These are phyloP conservation scores for Boloria selene DNA, from an alignment of 2,888 invertebrate genomes.

Conservation along the genomic window DNA sequence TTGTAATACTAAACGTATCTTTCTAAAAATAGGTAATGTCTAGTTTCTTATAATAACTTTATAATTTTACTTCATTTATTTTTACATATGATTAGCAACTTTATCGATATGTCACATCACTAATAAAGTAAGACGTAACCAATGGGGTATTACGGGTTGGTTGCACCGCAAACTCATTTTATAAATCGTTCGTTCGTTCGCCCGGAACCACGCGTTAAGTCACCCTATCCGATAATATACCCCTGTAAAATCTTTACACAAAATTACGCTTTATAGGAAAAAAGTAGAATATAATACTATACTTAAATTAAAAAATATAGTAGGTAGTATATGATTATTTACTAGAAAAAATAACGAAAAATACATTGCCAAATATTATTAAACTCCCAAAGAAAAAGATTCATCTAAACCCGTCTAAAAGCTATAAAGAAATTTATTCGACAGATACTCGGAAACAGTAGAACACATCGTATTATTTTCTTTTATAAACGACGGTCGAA, in stretches of 20 bases:
- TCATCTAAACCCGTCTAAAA: background rate
- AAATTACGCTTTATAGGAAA: background rate
- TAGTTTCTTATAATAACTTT: no score
- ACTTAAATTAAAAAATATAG: background rate
- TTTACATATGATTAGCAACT: background rate
- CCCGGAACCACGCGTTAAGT: conserved; percentile 77
- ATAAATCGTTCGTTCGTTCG: conserved; percentile 76
- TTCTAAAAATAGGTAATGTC: no score
- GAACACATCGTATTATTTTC: conserved; percentile 57
- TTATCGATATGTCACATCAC: conserved; percentile 44
- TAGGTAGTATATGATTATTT: no score
- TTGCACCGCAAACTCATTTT: conserved; percentile 82
- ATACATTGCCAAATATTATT: no score
- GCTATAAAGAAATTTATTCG: conserved; percentile 31
- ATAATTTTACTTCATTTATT: no score
- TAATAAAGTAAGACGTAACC: conserved; percentile 80
- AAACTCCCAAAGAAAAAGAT: background rate
- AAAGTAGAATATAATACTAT: background rate
- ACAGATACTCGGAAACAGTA: conserved; percentile 24
- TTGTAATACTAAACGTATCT: no score
- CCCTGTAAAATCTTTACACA: conserved; percentile 44
- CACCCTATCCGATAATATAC: conserved; percentile 65
- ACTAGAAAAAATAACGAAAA: no score
- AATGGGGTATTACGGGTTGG: conserved; percentile 79
- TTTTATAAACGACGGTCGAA: conserved; percentile 61